Evolutionary conservation across 2,888 invertebrate genomes (phyloP).

Genomic region (Alentia gelatinosa): DNA sequence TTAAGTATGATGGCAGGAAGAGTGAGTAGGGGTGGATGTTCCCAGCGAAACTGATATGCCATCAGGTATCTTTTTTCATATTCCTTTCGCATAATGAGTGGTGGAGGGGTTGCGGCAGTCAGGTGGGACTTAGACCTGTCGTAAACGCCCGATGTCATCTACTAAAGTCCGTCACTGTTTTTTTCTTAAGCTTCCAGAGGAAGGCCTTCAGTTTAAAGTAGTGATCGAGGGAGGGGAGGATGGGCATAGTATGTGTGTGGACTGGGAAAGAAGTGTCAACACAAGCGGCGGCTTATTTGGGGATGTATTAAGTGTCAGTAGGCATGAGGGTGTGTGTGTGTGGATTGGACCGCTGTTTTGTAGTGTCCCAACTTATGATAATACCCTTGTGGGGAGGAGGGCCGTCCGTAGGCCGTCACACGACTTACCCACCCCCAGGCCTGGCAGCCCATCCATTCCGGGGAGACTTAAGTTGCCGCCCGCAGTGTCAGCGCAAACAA

Average conservation of each 20-base stretch:
- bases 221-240: too few relatives aligned
- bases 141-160: too few relatives aligned
- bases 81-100: too few relatives aligned
- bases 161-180: too few relatives aligned
- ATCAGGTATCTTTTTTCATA: not conserved
- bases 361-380: slow-evolving; percentile 1
- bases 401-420: slow-evolving; percentile 6
- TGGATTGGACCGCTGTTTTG: too few relatives aligned
- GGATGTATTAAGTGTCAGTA: not conserved
- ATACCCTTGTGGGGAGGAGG: not conserved
- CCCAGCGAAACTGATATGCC: not conserved
- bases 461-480: slow-evolving; percentile 5
- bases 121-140: too few relatives aligned
- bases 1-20: not conserved
- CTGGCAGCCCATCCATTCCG: slow-evolving; percentile 28
- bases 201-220: too few relatives aligned
- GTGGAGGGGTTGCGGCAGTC: too few relatives aligned
- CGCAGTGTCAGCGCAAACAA: slow-evolving; percentile 35
- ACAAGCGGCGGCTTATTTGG: not conserved
- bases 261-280: not conserved
- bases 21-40: not conserved
- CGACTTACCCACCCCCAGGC: not conserved
- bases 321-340: too few relatives aligned
- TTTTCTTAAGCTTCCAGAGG: too few relatives aligned
- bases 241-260: not conserved